A percentile compares a stretch with the other conserved stretches of the same genome.
Evolutionary conservation across 2,113 vertebrate species (phyloP).

Genomic region (Nothocercus julius): DNA sequence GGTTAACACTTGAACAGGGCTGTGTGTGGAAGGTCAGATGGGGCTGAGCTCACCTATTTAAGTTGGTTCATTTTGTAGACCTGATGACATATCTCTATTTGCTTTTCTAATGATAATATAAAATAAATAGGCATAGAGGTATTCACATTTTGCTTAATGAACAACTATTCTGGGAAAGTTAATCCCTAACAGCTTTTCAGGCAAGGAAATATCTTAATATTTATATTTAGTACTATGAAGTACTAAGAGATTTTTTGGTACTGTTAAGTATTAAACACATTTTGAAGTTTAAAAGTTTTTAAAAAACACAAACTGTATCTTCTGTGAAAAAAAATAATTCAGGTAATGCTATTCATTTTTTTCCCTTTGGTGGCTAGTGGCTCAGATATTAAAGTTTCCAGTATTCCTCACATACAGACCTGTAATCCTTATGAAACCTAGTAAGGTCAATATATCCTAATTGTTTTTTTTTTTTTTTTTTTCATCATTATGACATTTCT

Average conservation of each 20-base stretch:
- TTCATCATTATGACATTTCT: neutral
- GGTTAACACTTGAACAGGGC: too few relatives aligned
- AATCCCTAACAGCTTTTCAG: neutral
- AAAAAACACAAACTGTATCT: neutral
- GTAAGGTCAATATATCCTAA: neutral
- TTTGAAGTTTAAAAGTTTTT: neutral
- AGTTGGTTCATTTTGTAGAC: neutral
- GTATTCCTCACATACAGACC: neutral
- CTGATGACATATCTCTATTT: neutral
- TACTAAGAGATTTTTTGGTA: neutral
- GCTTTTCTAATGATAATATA: neutral
- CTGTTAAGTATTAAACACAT: neutral
- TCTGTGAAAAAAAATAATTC: neutral
- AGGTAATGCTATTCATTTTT: neutral
- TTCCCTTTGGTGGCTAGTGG: neutral
- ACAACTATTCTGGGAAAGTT: neutral
- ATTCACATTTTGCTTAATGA: neutral
- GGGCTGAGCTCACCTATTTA: neutral
- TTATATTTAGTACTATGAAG: neutral
- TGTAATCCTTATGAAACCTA: neutral
- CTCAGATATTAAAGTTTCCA: neutral
- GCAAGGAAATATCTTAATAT: neutral
- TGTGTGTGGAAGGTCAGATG: too few relatives aligned
- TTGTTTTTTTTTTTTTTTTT: neutral
- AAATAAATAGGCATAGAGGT: neutral